Evolutionary conservation across 92 coral and sea anemone species (phyloP), one percentile per base, ranked within the genome.

Genomic region (Palythoa grandis): DNA sequence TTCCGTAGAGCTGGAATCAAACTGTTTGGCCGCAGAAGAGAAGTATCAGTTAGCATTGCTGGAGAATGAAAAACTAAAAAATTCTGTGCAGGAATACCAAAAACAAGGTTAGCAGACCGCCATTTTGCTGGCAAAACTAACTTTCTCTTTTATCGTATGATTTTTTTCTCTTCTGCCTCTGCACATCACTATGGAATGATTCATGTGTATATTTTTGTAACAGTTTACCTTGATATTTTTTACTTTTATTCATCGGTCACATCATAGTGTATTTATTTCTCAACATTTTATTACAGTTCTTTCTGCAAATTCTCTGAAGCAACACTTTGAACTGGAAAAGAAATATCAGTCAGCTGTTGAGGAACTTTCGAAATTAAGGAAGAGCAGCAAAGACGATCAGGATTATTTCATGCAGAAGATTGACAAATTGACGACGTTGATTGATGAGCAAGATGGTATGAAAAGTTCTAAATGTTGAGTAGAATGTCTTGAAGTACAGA

Each of bases 361-460:
- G 17, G 83, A 78, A 61, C 16, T 78, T 54, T 69, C 23, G 17
- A 16, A 13, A 2, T 8, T 78, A 16, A 78, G 37, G 52, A 58
- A 78, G 23, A 37, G 16, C 54, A 16, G 40, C n/a, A 78, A 60
- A 17, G 83, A 60, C 7, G 83, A 60, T 17, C 35, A 78, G 3
- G 58, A 74, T 1, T 74, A 47, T 20, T 74, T 74, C 78, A n/a
- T 17, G 16, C 16, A 1, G 4, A 74, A 3, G 53, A 74, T 74
- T 10, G 78, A 74, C 15, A 1, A 47, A 4, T 47, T 74, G 78
- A 74, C 56, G 13, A 1, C 19, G 78, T 25, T 74, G 78, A 58
- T 74, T 7, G 78, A 74, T 17, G 78, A 74, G 2, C 56, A 74
- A 48, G 57, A 74, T n/a, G 78, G 78, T 74, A 74, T 29, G 35